Percentiles rank a stretch among this genome's conserved stretches.
phyloP scores from a whole-genome alignment of 2,113 vertebrate species.

The Brachyistius frenatus region DNA sequence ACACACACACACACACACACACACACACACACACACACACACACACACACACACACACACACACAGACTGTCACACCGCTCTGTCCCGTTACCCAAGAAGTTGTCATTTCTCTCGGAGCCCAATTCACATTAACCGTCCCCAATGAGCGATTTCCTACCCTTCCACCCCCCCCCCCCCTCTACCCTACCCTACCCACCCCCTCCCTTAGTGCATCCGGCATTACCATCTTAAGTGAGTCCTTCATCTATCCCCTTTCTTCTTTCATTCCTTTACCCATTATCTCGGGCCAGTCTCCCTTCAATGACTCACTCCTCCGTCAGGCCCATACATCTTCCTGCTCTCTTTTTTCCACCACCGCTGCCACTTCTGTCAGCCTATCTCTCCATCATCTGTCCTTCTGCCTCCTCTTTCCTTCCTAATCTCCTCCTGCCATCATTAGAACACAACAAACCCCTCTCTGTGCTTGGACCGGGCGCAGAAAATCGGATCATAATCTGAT shows the following conservation, averaged over 20 bases:
- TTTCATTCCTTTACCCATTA: slow-evolving; percentile 78
- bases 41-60: slow-evolving; percentile 24
- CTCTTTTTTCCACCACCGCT: slow-evolving; percentile 58
- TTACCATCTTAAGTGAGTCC: slow-evolving; percentile 83
- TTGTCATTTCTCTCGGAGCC: slow-evolving; percentile 77
- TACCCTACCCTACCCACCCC: slow-evolving; percentile 55
- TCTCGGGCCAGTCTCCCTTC: slow-evolving; percentile 73
- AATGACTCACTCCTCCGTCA: slow-evolving; percentile 78
- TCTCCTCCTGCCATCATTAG: slow-evolving; percentile 65
- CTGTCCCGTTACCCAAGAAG: slow-evolving; percentile 75
- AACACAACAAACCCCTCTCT: slow-evolving; percentile 59
- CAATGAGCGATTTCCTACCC: slow-evolving; percentile 72
- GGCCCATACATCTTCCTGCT: slow-evolving; percentile 76
- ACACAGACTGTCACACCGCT: slow-evolving; percentile 55
- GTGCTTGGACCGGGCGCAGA: slow-evolving; percentile 28
- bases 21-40: too few relatives aligned
- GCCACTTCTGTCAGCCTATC: slow-evolving; percentile 72
- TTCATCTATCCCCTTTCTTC: slow-evolving; percentile 78
- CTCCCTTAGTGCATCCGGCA: slow-evolving; percentile 63
- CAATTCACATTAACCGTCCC: slow-evolving; percentile 73
- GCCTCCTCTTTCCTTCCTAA: slow-evolving; percentile 64
- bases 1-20: too few relatives aligned
- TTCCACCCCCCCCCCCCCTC: slow-evolving; percentile 43
- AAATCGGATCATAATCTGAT: slow-evolving; percentile 50
- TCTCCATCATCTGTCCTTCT: slow-evolving; percentile 75